A percentile compares a stretch with the other conserved stretches of the same genome.
phyloP scores from a whole-genome alignment of 2,113 vertebrate genomes.

The Perca fluviatilis region DNA sequence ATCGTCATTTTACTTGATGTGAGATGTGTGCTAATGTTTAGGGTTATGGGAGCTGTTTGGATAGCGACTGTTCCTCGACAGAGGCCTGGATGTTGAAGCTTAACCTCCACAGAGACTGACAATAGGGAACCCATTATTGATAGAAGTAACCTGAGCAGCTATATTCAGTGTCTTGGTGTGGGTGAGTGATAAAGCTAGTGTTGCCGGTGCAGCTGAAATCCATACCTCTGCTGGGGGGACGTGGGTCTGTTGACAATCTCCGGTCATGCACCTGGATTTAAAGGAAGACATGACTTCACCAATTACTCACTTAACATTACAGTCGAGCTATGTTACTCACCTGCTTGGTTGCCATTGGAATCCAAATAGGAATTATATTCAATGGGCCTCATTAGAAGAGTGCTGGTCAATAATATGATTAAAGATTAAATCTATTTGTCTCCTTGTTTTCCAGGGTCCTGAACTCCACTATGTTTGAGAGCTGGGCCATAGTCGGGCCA shows the following conservation, averaged over 20 bases:
- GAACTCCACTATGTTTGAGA: slow-evolving; percentile 96
- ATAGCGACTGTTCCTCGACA: slow-evolving; percentile 27
- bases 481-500: slow-evolving; percentile 94
- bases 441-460: slow-evolving; percentile 86
- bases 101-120: slow-evolving; percentile 49
- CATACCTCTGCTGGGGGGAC: slow-evolving; percentile 59
- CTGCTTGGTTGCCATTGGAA: not conserved
- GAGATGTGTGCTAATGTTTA: not conserved
- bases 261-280: slow-evolving; percentile 55
- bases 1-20: not conserved
- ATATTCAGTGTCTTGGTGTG: slow-evolving; percentile 79
- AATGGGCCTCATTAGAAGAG: slow-evolving; percentile 4
- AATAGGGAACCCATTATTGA: slow-evolving; percentile 57
- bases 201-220: slow-evolving; percentile 73
- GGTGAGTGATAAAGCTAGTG: slow-evolving; percentile 66
- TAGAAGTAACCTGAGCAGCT: slow-evolving; percentile 79
- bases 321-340: not conserved
- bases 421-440: not conserved
- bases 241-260: slow-evolving; percentile 45
- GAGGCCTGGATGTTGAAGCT: slow-evolving; percentile 51
- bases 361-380: not conserved
- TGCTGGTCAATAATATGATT: not conserved
- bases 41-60: not conserved
- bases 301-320: slow-evolving; percentile 23
- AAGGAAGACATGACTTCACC: slow-evolving; percentile 48